Percentiles rank a stretch among this genome's conserved stretches.
phyloP scores from a whole-genome alignment of 2,113 vertebrate species.

The Mola mola region DNA sequence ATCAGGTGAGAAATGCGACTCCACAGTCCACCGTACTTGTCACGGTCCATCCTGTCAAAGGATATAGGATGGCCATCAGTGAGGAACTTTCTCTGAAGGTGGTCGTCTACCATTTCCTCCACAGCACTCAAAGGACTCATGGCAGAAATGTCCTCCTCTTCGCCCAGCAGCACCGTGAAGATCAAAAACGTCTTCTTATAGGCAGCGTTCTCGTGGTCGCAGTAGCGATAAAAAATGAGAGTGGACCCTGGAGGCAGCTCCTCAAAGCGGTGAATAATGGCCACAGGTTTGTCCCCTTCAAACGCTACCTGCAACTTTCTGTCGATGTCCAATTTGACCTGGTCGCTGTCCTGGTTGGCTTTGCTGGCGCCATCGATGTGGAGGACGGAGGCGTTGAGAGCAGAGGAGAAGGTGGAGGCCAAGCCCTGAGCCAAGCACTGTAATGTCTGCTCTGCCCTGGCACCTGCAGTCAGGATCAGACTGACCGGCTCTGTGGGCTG shows the following conservation, averaged over 20 bases:
- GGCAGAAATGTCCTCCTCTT: conserved; percentile 75
- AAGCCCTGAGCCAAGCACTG: conserved; percentile 84
- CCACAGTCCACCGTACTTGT: conserved; percentile 83
- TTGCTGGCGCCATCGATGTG: conserved; percentile 79
- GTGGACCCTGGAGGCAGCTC: conserved; percentile 90
- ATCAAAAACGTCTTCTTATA: conserved; percentile 89
- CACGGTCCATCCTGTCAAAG: conserved; percentile 80
- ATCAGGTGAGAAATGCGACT: conserved; percentile 84
- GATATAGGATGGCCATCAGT: conserved; percentile 43
- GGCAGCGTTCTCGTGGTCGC: conserved; percentile 92
- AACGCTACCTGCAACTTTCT: conserved; percentile 83
- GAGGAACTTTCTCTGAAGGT: conserved; percentile 84
- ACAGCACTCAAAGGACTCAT: conserved; percentile 72
- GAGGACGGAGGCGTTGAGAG: conserved; percentile 77
- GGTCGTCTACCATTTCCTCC: conserved; percentile 91
- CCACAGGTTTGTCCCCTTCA: conserved; percentile 79
- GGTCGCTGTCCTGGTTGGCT: conserved; percentile 81
- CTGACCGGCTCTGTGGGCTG: conserved; percentile 86
- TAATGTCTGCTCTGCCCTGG: conserved; percentile 80
- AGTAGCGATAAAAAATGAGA: conserved; percentile 97
- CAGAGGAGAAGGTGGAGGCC: conserved; percentile 81
- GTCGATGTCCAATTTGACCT: conserved; percentile 89
- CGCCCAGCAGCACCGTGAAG: conserved; percentile 89
- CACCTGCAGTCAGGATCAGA: conserved; percentile 87
- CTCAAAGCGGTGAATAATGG: conserved; percentile 89